Evolutionary conservation across 2,113 vertebrate species (phyloP), one percentile per base, ranked within the genome.

Genomic region (Drymodes brunneopygia): DNA sequence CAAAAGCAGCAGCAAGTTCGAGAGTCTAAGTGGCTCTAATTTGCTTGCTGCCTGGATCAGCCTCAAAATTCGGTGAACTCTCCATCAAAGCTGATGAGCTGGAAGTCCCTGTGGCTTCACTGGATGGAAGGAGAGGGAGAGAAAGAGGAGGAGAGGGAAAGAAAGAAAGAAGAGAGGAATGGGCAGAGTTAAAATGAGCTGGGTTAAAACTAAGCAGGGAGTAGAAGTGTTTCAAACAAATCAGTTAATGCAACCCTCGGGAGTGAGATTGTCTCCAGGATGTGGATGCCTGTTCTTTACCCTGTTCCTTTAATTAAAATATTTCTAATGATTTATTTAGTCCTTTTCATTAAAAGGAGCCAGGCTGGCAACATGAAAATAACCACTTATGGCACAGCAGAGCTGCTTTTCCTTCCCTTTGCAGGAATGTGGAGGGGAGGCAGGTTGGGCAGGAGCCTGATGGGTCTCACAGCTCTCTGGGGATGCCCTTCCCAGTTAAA

Each of bases 21-120:
- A 94, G 90, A 95, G 57, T 54, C 45, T 93, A 94, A 98, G 95
- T 79, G 84, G 22, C 90, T 97, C 69, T 97, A 92, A 98, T 98
- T 97, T 97, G 95, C 96, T 96, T 88, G 90, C 92, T 38, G 86
- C 84, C 90, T 97, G 95, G 92, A 95, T 94, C 90, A 69, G 88
- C 95, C 89, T 94, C 94, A 58, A 83, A 35, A 94, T 82, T 54
- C 3, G 2, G 93, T 91, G 96, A 95, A 80, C 93, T 86, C 93
- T 88, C 91, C 91, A 87, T 94, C 93, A 90, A 86, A 95, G 94
- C 93, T 86, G 91, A 96, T 92, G 94, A 97, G 89, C 95, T 92
- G 93, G 79, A 96, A 95, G 92, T 57, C 89, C 92, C 93, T 60
- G 69, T 51, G 83, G 90, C 91, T 92, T 85, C 17, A 1, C 50